Evolutionary conservation across 2,797 vertebrate species (phyloP).

Genomic region (Pachyuromys duprasi): DNA sequence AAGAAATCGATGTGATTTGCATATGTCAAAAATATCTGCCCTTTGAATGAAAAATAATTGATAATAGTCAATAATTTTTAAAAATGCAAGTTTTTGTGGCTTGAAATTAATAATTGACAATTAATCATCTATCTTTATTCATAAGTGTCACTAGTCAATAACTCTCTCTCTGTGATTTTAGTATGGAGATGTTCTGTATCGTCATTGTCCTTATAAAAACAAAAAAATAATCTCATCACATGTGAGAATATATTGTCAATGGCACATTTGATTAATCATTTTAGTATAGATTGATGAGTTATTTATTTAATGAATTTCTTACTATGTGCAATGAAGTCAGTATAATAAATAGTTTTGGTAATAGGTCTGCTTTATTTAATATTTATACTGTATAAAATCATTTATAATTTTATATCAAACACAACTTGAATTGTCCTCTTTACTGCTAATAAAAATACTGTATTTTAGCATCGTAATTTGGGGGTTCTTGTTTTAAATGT

Average conservation of each 20-base stretch:
- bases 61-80: not conserved
- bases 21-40: not conserved
- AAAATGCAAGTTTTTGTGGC: not conserved
- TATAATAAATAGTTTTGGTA: constrained; percentile 9
- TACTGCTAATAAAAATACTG: not conserved
- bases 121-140: not conserved
- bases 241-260: not conserved
- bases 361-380: not conserved
- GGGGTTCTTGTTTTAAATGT: not conserved
- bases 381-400: not conserved
- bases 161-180: not conserved
- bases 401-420: not conserved
- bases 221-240: not conserved
- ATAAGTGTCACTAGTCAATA: not conserved
- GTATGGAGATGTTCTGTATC: not conserved
- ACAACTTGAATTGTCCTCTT: not conserved
- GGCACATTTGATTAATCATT: not conserved
- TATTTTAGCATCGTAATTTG: not conserved
- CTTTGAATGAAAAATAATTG: too few relatives aligned
- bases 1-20: not conserved
- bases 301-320: not conserved
- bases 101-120: not conserved
- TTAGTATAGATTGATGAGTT: not conserved
- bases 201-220: not conserved
- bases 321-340: not conserved